Evolutionary conservation across 2,888 invertebrate species (phyloP), one percentile per base, ranked within the genome.

Genomic region (Platerodrilus igneus): DNA sequence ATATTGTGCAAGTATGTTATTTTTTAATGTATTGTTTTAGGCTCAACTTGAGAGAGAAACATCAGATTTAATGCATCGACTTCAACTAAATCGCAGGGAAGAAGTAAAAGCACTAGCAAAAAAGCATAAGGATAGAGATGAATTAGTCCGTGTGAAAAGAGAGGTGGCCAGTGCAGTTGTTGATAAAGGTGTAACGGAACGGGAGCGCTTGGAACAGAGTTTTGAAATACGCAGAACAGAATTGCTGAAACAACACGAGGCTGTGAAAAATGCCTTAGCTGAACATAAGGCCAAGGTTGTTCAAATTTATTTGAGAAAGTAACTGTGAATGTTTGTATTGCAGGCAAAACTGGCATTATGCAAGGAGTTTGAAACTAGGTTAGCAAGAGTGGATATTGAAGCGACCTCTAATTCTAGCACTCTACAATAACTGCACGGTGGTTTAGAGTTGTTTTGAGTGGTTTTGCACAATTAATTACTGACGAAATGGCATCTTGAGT

Each of bases 91-190:
- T 41, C 81, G 90, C 45, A 81, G 90, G 51, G 88, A 86, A 55
- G 93, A 94, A 66, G 88, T 92, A 42, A 92, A 91, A 63, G 80
- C 81, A 30, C 71, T 95, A 43, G 83, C 86, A 14, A 88, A 91
- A 64, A 84, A 84, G 42, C 90, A 92, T 64, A 79, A 86, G 53
- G 93, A 95, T 67, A 86, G 92, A 56, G 92, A 89, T 53, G 95
- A 95, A 65, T 76, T 94, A 55, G 82, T 84, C 47, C 75, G 89
- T 62, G 84, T 87, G 66, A 91, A 90, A 66, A 71, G 92, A 60
- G 85, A 93, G 74, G 89, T 92, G 2, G 78, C 78, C 29, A 78
- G 76, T 44, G 77, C 82, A 56, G 83, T 92, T 4, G 92, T 95
- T 48, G 87, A 87, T 57, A 82, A 87, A 46, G 94, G 92, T 23